Percentiles rank a stretch among this genome's conserved stretches.
phyloP scores from a whole-genome alignment of 2,797 vertebrate species.

The Protonibea diacanthus region DNA sequence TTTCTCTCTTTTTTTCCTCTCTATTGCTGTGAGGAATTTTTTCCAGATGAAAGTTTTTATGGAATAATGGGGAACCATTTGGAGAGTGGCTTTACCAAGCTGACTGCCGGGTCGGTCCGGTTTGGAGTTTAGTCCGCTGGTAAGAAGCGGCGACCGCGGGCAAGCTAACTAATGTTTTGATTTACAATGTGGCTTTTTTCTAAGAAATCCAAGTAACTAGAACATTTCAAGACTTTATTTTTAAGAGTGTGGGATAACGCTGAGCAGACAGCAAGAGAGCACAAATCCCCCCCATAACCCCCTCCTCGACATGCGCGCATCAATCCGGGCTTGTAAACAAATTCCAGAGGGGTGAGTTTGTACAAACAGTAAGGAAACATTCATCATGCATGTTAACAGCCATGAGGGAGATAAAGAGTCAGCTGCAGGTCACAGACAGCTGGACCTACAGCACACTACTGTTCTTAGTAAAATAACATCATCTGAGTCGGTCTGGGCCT shows the following conservation, averaged over 20 bases:
- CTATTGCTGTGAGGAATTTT: slow-evolving; percentile 74
- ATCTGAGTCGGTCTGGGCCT: not conserved
- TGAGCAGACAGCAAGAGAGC: slow-evolving; percentile 57
- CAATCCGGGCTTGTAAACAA: slow-evolving; percentile 60
- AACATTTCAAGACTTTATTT: slow-evolving; percentile 29
- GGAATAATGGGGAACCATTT: slow-evolving; percentile 69
- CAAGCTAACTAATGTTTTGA: slow-evolving; percentile 46
- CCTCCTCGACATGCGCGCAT: not conserved
- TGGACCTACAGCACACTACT: slow-evolving; percentile 40
- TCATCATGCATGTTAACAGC: slow-evolving; percentile 55
- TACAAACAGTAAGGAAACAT: slow-evolving; percentile 62
- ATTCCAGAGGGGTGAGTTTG: slow-evolving; percentile 70
- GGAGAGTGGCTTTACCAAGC: slow-evolving; percentile 54
- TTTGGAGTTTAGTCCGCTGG: slow-evolving; percentile 42
- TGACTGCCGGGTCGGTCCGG: slow-evolving; percentile 21
- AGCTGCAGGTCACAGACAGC: slow-evolving; percentile 48
- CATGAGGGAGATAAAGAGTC: slow-evolving; percentile 34
- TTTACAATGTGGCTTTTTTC: slow-evolving; percentile 46
- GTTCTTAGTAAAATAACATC: slow-evolving; percentile 29
- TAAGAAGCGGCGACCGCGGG: slow-evolving; percentile 13
- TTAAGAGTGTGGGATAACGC: slow-evolving; percentile 53
- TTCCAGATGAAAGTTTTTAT: slow-evolving; percentile 80
- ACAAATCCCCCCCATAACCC: slow-evolving; percentile 2
- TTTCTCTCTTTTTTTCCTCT: slow-evolving; percentile 58
- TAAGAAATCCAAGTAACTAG: slow-evolving; percentile 40